A percentile compares a stretch with the other conserved stretches of the same genome.
phyloP scores from a whole-genome alignment of 2,113 vertebrate genomes.

The Equus przewalskii region DNA sequence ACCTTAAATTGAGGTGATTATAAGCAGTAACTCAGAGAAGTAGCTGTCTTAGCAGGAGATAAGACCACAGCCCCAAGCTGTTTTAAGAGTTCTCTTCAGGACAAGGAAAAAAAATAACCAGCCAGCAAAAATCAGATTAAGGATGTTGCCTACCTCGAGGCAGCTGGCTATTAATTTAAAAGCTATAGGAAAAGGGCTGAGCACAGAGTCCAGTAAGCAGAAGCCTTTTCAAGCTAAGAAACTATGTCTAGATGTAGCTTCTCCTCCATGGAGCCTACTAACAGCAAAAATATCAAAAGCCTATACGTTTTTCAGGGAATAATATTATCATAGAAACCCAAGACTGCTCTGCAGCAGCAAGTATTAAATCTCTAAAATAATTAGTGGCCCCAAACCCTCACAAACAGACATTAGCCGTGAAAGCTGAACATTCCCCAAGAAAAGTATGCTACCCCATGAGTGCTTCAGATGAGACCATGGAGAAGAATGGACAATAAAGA shows the following conservation, averaged over 20 bases:
- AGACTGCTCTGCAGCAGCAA: slow-evolving; percentile 34
- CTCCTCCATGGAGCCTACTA: neutral
- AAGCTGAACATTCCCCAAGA: slow-evolving; percentile 4
- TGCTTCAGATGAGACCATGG: neutral
- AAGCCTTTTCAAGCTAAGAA: slow-evolving; percentile 51
- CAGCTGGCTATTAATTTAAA: slow-evolving; percentile 64
- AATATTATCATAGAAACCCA: slow-evolving; percentile 47
- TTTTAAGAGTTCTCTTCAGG: slow-evolving; percentile 71
- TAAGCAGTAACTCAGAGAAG: slow-evolving; percentile 70
- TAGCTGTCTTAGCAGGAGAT: slow-evolving; percentile 60
- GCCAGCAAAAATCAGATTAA: slow-evolving; percentile 70
- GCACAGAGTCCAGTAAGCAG: slow-evolving; percentile 16
- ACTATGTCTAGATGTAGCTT: slow-evolving; percentile 44
- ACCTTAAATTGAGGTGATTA: slow-evolving; percentile 56
- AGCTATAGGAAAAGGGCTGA: slow-evolving; percentile 56
- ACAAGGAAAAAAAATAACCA: slow-evolving; percentile 57
- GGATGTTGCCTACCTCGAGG: slow-evolving; percentile 50
- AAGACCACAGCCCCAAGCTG: slow-evolving; percentile 66
- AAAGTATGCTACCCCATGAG: neutral
- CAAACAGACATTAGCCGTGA: slow-evolving; percentile 28
- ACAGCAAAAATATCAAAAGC: slow-evolving; percentile 55
- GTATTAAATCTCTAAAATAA: slow-evolving; percentile 57
- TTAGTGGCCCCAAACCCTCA: neutral
- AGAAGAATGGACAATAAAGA: slow-evolving; percentile 16
- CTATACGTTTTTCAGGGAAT: slow-evolving; percentile 7